Evolutionary conservation across 2,888 invertebrate genomes (phyloP).

Genomic region (Mylabris sibirica): DNA sequence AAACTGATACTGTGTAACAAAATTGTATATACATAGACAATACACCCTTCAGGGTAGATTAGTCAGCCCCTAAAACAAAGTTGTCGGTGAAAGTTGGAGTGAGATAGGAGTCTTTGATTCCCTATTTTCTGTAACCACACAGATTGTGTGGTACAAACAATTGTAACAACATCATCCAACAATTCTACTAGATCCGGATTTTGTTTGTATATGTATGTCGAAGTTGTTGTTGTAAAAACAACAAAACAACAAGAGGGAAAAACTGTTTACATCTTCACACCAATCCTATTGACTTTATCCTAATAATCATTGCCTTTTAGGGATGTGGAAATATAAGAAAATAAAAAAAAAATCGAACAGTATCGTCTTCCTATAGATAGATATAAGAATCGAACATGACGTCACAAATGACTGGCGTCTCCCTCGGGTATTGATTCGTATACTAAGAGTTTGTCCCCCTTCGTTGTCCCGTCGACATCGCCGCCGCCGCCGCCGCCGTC

Average conservation of each 20-base stretch:
- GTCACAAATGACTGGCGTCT: slow-evolving; percentile 45
- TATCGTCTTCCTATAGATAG: neutral
- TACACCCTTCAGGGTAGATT: slow-evolving; percentile 44
- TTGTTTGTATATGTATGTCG: neutral
- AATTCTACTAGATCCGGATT: slow-evolving; percentile 10
- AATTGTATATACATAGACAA: slow-evolving; percentile 30
- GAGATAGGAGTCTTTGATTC: slow-evolving; percentile 30
- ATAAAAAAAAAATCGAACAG: no score
- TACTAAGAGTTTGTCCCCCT: slow-evolving; percentile 21
- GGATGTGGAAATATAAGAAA: no score
- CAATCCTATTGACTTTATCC: neutral
- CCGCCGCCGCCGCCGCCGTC: slow-evolving; percentile 2
- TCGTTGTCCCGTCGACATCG: slow-evolving; percentile 32
- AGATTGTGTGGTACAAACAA: slow-evolving; percentile 34
- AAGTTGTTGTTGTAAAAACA: slow-evolving; percentile 1
- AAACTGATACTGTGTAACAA: slow-evolving; percentile 57
- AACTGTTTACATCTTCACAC: slow-evolving; percentile 1
- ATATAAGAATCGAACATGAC: slow-evolving; percentile 41
- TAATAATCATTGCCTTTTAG: no score
- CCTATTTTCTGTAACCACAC: slow-evolving; percentile 15
- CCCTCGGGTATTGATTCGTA: slow-evolving; percentile 55
- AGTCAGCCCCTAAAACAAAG: slow-evolving; percentile 44
- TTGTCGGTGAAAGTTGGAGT: slow-evolving; percentile 30
- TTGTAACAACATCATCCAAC: slow-evolving; percentile 23
- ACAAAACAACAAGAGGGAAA: neutral